Evolutionary conservation across 2,113 vertebrate species (phyloP), one percentile per base, ranked within the genome.

Genomic region (Chaetops frenatus): DNA sequence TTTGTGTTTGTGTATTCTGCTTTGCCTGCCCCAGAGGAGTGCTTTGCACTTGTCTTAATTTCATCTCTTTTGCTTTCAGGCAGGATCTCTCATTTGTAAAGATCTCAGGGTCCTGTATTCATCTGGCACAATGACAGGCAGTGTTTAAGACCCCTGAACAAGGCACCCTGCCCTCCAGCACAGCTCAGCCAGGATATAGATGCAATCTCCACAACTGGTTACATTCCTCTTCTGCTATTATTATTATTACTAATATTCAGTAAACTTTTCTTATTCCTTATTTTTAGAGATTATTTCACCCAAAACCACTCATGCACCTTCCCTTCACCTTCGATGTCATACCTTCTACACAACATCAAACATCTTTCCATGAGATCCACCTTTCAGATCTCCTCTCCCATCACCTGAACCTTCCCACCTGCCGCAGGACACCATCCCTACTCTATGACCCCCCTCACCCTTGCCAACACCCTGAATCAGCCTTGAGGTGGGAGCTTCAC

Each of bases 1-100:
- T 94, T 70, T 66, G 90, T 86, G 66, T 81, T 92, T 86, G 81
- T 78, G 80, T 82, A 81, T 93, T 90, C 95, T 86, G 81, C 82
- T 86, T 90, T 54, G 71, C 53, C 74, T 76, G 78, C 67, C 79
- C 65, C 81, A 86, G 67, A 97, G 76, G 38, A 93, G 67, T 19
- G 83, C 60, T 83, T 81, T 86, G 86, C 80, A 83, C 96, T 90
- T 93, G 76, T 94, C 95, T 96, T 94, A 92, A 93, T 97, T 96
- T 92, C 91, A 95, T 81, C 91, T 95, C 77, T 88, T 86, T 48
- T 70, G 86, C 82, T 96, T 88, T 81, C 88, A 94, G 92, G 76
- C 56, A 58, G 81, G 72, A 82, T 83, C 53, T 76, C 78, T 96
- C 76, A 71, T 92, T 97, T 94, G 82, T 88, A 74, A 88, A 48